phyloP scores from a whole-genome alignment of 2,888 invertebrate genomes.

The Eristalis intricaria region DNA sequence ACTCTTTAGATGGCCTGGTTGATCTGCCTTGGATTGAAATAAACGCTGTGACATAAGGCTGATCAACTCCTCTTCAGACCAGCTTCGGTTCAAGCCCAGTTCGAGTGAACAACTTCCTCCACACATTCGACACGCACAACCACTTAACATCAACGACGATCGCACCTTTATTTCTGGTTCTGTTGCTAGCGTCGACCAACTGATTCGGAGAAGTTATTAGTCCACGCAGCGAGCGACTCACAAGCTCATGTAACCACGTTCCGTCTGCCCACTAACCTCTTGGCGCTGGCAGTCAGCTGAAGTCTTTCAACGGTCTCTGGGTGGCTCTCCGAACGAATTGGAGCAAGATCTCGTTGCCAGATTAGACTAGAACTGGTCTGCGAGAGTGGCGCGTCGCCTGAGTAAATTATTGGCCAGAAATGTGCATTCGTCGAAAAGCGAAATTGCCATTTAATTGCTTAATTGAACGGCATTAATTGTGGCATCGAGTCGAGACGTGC shows the following conservation, averaged over 20 bases:
- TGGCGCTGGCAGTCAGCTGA: background rate
- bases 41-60: too few relatives aligned
- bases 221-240: background rate
- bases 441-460: background rate
- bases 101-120: too few relatives aligned
- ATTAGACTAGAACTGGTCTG: background rate
- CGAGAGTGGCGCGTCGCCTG: background rate
- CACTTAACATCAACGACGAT: background rate
- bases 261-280: background rate
- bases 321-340: background rate
- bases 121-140: background rate
- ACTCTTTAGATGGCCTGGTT: too few relatives aligned
- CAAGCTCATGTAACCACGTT: background rate
- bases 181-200: background rate
- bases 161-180: background rate
- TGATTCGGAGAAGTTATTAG: background rate
- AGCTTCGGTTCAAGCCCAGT: too few relatives aligned
- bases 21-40: too few relatives aligned
- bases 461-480: background rate
- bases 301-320: background rate
- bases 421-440: background rate
- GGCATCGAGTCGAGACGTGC: background rate
- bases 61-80: too few relatives aligned
- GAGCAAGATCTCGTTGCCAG: background rate
- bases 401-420: background rate